Evolutionary conservation across 1,140 invertebrate genomes (phyloP).

Genomic region (Lepidotrigona ventralis): DNA sequence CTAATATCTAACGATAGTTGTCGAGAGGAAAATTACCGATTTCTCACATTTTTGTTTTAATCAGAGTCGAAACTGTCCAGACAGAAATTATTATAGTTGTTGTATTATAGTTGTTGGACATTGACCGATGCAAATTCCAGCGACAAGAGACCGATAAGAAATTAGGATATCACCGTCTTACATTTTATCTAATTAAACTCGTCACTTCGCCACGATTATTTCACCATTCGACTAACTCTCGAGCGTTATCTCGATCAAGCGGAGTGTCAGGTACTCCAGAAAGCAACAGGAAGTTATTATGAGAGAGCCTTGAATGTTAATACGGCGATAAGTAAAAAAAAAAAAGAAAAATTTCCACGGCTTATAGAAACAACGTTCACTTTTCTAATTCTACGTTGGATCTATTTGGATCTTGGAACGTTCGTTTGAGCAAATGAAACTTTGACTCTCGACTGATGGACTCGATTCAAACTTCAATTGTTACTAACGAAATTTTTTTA

Average conservation of each 20-base stretch:
- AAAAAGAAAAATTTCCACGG: not conserved
- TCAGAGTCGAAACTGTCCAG: not conserved
- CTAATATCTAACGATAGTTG: not conserved
- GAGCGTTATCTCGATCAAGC: not conserved
- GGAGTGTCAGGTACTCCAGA: no score
- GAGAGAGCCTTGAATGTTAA: not conserved
- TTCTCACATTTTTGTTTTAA: not conserved
- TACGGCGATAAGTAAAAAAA: not conserved
- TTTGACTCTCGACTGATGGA: no score
- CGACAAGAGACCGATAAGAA: not conserved
- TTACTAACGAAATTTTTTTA: not conserved
- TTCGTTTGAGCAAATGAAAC: not conserved
- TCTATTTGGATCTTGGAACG: not conserved
- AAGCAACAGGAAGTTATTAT: not conserved
- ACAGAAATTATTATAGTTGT: not conserved
- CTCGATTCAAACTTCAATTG: no score
- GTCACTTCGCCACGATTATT: no score
- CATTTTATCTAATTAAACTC: not conserved
- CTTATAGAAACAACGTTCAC: not conserved
- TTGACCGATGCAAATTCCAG: not conserved
- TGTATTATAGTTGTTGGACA: not conserved
- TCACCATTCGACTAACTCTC: not conserved
- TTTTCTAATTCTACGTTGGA: not conserved
- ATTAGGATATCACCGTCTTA: not conserved
- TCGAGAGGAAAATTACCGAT: conserved; percentile 8